Conservation (phyloP, 2,797 vertebrate species). For the Picus viridis region DNA sequence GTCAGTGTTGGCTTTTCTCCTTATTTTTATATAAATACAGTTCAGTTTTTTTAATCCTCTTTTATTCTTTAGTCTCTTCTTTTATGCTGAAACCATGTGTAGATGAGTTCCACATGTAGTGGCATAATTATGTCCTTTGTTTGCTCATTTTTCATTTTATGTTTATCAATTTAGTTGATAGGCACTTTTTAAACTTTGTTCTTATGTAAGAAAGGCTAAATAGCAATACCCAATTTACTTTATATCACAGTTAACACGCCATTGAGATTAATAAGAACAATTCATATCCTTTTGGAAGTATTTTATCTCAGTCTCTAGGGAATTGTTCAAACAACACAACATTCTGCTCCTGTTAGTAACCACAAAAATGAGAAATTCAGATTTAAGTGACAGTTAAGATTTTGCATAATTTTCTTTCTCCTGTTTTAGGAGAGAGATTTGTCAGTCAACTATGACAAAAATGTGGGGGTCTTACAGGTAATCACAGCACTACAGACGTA, state of each 20-base stretch:
- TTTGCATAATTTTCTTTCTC: slow-evolving; percentile 40
- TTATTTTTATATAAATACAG: neutral
- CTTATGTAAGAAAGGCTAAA: slow-evolving; percentile 32
- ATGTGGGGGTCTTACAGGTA: neutral
- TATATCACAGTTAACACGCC: slow-evolving; percentile 4
- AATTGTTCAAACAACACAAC: slow-evolving; percentile 33
- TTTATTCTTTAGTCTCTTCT: neutral
- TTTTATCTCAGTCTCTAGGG: slow-evolving; percentile 16
- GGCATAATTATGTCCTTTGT: neutral
- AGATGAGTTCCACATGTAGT: neutral
- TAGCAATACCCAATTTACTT: slow-evolving; percentile 11
- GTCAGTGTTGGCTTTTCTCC: neutral
- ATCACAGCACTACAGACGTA: neutral
- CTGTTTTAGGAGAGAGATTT: neutral
- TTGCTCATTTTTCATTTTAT: slow-evolving; percentile 12
- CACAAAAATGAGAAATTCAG: slow-evolving; percentile 29
- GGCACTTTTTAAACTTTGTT: neutral
- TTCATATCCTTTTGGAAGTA: slow-evolving; percentile 15
- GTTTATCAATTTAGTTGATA: neutral
- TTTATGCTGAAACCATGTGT: neutral
- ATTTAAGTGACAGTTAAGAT: slow-evolving; percentile 39
- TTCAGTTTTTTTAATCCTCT: neutral
- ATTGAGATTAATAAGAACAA: slow-evolving; percentile 34
- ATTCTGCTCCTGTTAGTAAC: neutral
- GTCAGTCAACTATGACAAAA: slow-evolving; percentile 35